These are phyloP conservation scores for Tetranychus cinnabarinus DNA, from an alignment of 1,140 invertebrate genomes.

Conservation along the genomic window DNA sequence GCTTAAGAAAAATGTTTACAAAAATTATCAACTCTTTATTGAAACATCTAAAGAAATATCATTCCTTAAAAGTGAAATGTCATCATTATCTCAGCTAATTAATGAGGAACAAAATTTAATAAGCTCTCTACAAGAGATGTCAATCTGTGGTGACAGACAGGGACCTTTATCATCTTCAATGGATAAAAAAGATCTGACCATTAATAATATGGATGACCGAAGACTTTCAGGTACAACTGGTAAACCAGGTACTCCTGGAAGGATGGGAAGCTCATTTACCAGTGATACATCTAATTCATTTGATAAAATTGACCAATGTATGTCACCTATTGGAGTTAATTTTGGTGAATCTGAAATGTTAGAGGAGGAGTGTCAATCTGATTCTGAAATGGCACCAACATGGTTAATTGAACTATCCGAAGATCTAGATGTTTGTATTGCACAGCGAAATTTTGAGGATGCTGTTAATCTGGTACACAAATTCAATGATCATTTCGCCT, in stretches of 20 bases:
- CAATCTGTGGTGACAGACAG: slow-evolving; percentile 32
- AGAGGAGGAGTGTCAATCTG: slow-evolving; percentile 12
- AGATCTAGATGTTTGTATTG: slow-evolving; percentile 84
- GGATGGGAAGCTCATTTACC: slow-evolving; percentile 28
- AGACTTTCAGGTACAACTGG: neutral
- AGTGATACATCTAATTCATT: neutral
- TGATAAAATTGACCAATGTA: slow-evolving; percentile 8
- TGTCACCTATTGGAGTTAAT: slow-evolving; percentile 14
- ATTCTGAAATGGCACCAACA: slow-evolving; percentile 33
- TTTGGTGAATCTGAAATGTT: slow-evolving; percentile 16
- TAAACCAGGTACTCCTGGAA: slow-evolving; percentile 19
- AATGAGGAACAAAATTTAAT: slow-evolving; percentile 72
- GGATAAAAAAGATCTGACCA: slow-evolving; percentile 24
- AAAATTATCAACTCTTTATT: slow-evolving; percentile 94
- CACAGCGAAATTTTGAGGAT: slow-evolving; percentile 89
- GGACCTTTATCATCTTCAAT: too few species aligned
- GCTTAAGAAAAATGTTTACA: slow-evolving; percentile 88
- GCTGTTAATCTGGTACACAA: slow-evolving; percentile 56
- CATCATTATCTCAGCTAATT: slow-evolving; percentile 82
- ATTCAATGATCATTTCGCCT: slow-evolving; percentile 20
- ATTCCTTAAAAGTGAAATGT: slow-evolving; percentile 92
- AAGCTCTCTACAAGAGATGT: slow-evolving; percentile 45
- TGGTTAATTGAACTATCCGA: slow-evolving; percentile 80
- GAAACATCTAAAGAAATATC: slow-evolving; percentile 95
- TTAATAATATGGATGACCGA: neutral